Base-by-base conservation (phyloP, 2,888 invertebrate species). In the Baronia brevicornis region DNA sequence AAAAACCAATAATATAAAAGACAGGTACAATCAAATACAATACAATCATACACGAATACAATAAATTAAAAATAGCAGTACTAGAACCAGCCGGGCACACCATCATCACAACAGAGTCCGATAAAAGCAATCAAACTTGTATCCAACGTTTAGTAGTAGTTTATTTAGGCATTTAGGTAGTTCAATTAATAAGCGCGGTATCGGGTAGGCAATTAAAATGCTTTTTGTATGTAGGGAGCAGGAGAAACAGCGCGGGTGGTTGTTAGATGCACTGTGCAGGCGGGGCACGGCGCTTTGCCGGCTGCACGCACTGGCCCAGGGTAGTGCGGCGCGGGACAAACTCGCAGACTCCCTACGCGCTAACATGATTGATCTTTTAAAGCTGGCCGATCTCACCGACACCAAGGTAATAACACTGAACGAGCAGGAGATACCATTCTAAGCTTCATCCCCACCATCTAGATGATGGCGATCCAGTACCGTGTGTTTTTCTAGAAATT, bases 301-400 rank as follows among this genome's bases (percentile, higher is more conserved):
- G 38, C 71, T 91, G 37, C 84, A 80, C 32, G 66, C 87, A 31
- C 56, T 65, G 3, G 58, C 64, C 1, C 49, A 37, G n/a, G 31
- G 62, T 33, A 56, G 86, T 38, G 36, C 90, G 11, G 84, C 94
- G 10, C 21, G 33, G 6, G 69, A 63, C 33, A 51, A 86, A 88
- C 48, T 86, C 75, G 29, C 74, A 84, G 36, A 90, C 88, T 86
- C 86, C 37, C 46, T 68, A 27, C 44, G 33, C 5, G 36, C 42
- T 41, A 77, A 74, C 51, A 40, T 65, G 29, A 34, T 39, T 13
- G 92, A 93, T 54, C 79, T 96, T 43, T 88, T 92, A 49, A 94
- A 94, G 72, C 95, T 92, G 75, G 86, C 89, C 1, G 96, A 97
- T 64, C 85, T 91, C 24, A 88, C 85, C 30, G 96, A 96, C 69